A percentile compares a stretch with the other conserved stretches of the same genome.
Conservation (phyloP, 1,140 invertebrate genomes). For the Drosophila virilis region DNA sequence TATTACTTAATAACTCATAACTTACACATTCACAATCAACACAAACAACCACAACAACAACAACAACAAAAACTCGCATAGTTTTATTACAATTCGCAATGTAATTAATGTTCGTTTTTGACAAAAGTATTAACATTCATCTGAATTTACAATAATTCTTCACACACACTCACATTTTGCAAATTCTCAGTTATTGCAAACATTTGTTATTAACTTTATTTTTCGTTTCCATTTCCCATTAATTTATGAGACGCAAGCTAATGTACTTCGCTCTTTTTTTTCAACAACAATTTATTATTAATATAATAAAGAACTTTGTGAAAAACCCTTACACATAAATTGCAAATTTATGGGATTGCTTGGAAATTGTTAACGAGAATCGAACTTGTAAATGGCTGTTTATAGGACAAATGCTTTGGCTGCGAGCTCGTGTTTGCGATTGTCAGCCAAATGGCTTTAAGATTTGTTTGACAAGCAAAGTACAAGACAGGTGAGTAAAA, state of each 20-base stretch:
- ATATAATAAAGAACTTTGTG: conserved; percentile 41
- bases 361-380: no score
- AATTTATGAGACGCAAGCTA: conserved; percentile 25
- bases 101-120: conserved; percentile 49
- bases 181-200: conserved; percentile 46
- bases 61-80: conserved; percentile 61
- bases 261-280: conserved; percentile 7
- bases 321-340: not conserved
- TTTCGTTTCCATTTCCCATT: not conserved
- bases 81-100: conserved; percentile 44
- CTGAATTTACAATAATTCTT: conserved; percentile 11
- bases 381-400: no score
- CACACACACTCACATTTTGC: conserved; percentile 22
- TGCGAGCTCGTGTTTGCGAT: no score
- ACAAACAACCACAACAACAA: conserved; percentile 9
- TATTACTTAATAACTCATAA: conserved; percentile 31
- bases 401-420: no score
- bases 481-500: no score
- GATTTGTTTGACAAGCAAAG: no score
- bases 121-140: conserved; percentile 62
- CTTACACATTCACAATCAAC: conserved; percentile 52
- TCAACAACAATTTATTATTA: conserved; percentile 35
- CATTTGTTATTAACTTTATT: conserved; percentile 13
- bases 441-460: no score
- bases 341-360: no score